Percentiles rank a stretch among this genome's conserved stretches.
These are phyloP conservation scores for Dasypogon diadema DNA, from an alignment of 2,888 invertebrate species.

Conservation along the genomic window DNA sequence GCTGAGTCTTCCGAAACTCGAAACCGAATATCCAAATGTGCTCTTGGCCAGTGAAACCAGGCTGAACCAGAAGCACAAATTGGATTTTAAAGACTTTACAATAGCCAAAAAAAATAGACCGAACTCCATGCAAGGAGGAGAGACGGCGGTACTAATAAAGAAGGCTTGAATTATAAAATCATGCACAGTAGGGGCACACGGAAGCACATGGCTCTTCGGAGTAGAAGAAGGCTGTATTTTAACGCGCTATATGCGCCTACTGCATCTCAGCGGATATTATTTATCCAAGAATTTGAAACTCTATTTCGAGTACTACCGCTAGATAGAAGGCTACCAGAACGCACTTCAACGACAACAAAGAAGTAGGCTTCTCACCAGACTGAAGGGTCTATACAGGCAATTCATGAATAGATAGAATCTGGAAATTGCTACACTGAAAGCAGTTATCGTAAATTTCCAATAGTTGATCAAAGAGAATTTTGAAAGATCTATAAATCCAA, in stretches of 20 bases:
- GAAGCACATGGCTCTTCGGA: not conserved
- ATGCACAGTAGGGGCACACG: not conserved
- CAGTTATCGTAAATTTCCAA: not conserved
- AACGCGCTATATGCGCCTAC: not conserved
- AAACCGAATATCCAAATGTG: constrained; percentile 1
- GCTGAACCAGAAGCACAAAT: not conserved
- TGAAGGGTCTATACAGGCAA: too few relatives aligned
- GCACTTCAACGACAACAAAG: not conserved
- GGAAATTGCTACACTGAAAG: not conserved
- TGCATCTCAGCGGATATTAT: not conserved
- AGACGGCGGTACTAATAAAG: not conserved
- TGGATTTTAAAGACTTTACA: not conserved
- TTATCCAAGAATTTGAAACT: not conserved
- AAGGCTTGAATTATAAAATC: not conserved
- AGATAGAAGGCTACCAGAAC: not conserved
- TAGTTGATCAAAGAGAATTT: not conserved
- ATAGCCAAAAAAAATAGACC: not conserved
- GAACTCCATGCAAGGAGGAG: not conserved
- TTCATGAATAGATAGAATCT: not conserved
- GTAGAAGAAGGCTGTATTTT: not conserved
- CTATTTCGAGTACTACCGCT: not conserved
- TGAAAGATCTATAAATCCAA: not conserved
- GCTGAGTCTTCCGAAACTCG: not conserved
- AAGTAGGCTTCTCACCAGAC: not conserved
- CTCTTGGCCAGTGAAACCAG: not conserved